phyloP scores from a whole-genome alignment of 2,888 invertebrate species.

The Cephus spinipes region DNA sequence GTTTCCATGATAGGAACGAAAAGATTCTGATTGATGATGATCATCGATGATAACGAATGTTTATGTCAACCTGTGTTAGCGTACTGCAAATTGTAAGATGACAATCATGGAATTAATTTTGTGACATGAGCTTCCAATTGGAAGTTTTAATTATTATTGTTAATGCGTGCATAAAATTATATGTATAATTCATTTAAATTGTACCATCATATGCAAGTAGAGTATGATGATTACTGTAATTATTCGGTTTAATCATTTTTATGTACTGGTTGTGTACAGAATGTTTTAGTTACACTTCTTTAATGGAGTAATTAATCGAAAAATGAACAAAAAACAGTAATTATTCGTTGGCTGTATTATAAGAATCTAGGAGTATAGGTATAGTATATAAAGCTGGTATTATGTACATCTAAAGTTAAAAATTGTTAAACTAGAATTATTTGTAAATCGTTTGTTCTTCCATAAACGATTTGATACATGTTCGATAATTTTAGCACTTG shows the following conservation, averaged over 20 bases:
- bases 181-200: neutral
- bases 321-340: neutral
- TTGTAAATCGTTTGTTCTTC: neutral
- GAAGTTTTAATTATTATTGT: neutral
- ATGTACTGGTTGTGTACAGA: neutral
- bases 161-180: neutral
- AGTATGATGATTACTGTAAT: neutral
- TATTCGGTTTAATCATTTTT: neutral
- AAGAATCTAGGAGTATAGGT: neutral
- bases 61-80: neutral
- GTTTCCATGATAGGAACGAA: neutral
- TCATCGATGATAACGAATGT: neutral
- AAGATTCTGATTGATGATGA: neutral
- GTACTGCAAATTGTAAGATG: neutral
- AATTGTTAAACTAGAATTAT: slow-evolving; percentile 1
- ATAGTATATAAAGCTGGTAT: neutral
- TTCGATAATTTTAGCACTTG: slow-evolving; percentile 2
- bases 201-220: neutral
- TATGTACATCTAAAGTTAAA: neutral
- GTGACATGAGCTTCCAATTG: neutral
- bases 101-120: neutral
- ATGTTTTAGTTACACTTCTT: neutral
- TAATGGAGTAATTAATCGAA: neutral
- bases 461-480: slow-evolving; percentile 10
- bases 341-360: neutral